Percentiles rank a stretch among this genome's conserved stretches.
Evolutionary conservation across 92 coral and sea anemone species (phyloP).

Genomic region (Parazoanthus darwini): DNA sequence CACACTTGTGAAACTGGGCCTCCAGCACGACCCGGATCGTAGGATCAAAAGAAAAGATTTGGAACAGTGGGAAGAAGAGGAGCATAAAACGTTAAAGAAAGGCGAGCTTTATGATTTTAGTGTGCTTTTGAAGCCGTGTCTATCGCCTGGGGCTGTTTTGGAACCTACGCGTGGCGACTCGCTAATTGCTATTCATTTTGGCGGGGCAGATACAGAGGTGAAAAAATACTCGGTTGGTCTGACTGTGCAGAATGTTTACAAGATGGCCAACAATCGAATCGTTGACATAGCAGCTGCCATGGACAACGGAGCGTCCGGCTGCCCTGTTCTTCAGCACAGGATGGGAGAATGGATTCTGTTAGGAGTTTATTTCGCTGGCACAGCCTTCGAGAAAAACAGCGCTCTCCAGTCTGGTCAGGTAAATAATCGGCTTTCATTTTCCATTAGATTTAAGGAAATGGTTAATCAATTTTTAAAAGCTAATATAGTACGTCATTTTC

Average conservation of each 20-base stretch:
- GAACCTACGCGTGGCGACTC: conserved; percentile 60
- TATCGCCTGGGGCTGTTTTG: conserved; percentile 37
- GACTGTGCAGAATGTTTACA: conserved; percentile 61
- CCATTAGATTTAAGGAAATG: neutral
- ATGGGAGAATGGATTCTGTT: conserved; percentile 56
- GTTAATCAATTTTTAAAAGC: neutral
- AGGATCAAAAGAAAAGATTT: conserved; percentile 53
- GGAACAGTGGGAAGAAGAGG: conserved; percentile 78
- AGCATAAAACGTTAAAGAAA: conserved; percentile 64
- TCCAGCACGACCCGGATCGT: conserved; percentile 64
- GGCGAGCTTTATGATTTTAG: conserved; percentile 68
- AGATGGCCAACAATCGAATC: conserved; percentile 55
- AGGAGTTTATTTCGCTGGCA: conserved; percentile 80
- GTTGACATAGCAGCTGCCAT: conserved; percentile 60
- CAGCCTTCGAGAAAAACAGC: conserved; percentile 46
- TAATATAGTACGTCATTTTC: no score
- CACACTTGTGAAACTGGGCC: conserved; percentile 74
- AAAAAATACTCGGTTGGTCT: conserved; percentile 64
- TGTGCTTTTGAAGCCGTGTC: conserved; percentile 41
- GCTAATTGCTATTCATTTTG: conserved; percentile 66
- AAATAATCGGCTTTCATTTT: neutral
- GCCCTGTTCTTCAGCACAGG: conserved; percentile 66
- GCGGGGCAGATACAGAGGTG: conserved; percentile 36
- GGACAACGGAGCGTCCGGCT: conserved; percentile 71
- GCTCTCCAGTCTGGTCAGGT: conserved; percentile 39